Conservation (phyloP, 53 echinoderm and acorn worm species). For the Zoroaster sp. region DNA sequence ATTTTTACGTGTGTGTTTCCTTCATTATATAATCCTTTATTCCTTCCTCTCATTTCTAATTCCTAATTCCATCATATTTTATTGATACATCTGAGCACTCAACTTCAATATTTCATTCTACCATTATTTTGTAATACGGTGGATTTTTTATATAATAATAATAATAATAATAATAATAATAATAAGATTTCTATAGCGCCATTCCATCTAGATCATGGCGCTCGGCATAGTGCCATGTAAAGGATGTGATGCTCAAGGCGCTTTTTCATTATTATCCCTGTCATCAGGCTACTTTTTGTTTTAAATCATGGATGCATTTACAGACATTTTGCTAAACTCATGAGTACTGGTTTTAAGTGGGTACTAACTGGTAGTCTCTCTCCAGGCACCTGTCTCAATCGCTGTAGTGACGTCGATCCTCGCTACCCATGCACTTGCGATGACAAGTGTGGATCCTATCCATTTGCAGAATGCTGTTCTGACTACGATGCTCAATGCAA, state of each 20-base stretch:
- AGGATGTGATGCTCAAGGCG: too few relatives aligned
- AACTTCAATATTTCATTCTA: too few relatives aligned
- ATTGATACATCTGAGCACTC: too few relatives aligned
- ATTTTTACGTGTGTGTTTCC: too few relatives aligned
- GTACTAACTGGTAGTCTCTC: neutral
- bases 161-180: too few relatives aligned
- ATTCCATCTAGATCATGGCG: neutral
- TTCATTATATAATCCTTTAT: too few relatives aligned
- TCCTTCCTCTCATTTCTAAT: neutral
- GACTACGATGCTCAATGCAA: conserved; percentile 50
- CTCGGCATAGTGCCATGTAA: neutral
- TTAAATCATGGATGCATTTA: too few relatives aligned
- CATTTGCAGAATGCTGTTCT: conserved; percentile 56
- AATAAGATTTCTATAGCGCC: neutral
- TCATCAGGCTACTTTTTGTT: too few relatives aligned
- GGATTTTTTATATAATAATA: too few relatives aligned
- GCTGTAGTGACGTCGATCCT: conserved; percentile 42
- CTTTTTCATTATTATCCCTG: too few relatives aligned
- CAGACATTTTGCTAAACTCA: neutral
- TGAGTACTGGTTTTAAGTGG: neutral
- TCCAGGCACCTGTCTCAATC: conserved; percentile 33
- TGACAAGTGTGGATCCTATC: conserved; percentile 2
- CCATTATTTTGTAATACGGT: too few relatives aligned
- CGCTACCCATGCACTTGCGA: conserved; percentile 55
- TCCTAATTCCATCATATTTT: neutral